Conservation (phyloP, 2,797 vertebrate species). For the Loriculus beryllinus region DNA sequence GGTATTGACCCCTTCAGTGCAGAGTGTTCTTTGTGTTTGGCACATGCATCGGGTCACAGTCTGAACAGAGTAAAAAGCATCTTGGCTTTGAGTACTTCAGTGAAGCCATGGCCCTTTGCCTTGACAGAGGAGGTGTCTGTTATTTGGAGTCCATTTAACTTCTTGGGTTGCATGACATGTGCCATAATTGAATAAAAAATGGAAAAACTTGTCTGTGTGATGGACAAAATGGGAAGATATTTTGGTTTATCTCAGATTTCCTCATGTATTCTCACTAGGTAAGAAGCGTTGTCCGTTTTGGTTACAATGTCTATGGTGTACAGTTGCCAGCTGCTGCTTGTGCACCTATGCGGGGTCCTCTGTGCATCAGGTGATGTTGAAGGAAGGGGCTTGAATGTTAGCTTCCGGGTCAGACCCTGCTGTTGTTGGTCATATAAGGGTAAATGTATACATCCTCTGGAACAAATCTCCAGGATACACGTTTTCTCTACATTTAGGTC, state of each 20-base stretch:
- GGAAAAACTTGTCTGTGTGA: background rate
- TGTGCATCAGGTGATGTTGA: background rate
- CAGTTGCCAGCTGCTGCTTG: background rate
- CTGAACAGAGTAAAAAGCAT: background rate
- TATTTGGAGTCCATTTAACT: background rate
- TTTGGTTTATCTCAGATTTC: background rate
- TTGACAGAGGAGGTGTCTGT: background rate
- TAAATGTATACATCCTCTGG: background rate
- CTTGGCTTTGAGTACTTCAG: background rate
- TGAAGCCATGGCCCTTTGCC: background rate
- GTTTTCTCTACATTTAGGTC: background rate
- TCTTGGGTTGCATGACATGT: background rate
- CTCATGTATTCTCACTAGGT: background rate
- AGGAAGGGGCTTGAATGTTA: background rate
- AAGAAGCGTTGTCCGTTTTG: background rate
- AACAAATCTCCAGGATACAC: background rate
- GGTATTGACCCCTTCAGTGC: background rate
- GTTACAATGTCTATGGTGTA: fast-evolving
- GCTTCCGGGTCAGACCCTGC: background rate
- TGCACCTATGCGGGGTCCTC: fast-evolving
- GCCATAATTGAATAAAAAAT: background rate
- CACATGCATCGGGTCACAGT: background rate
- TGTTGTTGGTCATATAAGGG: background rate
- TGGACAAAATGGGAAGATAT: background rate
- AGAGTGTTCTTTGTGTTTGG: background rate